Evolutionary conservation across 2,113 vertebrate genomes (phyloP).

Genomic region (Myotis davidii): DNA sequence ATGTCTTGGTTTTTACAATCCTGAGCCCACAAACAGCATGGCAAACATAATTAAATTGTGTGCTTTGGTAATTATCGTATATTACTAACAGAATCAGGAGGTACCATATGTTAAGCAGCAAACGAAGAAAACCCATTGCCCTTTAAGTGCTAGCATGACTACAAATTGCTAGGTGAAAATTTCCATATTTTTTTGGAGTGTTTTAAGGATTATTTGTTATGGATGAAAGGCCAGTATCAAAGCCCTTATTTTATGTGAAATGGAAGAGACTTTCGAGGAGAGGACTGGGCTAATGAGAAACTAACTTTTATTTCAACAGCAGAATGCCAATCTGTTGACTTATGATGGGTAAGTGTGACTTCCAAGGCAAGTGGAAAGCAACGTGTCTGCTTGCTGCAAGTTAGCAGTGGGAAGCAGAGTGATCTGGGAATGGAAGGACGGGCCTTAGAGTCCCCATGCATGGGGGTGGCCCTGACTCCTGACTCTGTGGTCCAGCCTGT

Average conservation of each 20-base stretch:
- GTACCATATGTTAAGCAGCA: neutral
- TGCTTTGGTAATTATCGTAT: constrained; percentile 54
- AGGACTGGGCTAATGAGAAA: constrained; percentile 51
- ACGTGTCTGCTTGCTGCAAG: neutral
- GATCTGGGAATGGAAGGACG: neutral
- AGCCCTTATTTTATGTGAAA: constrained; percentile 6
- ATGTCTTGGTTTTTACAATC: neutral
- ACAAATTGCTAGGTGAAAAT: constrained; percentile 37
- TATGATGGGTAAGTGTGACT: neutral
- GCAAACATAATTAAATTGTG: constrained; percentile 61
- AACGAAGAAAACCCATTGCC: constrained; percentile 42
- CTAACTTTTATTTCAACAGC: constrained; percentile 42
- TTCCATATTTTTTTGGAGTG: constrained; percentile 3
- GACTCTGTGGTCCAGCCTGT: neutral
- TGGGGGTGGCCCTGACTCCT: neutral
- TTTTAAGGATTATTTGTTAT: neutral
- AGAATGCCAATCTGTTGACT: constrained; percentile 43
- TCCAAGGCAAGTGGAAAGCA: neutral
- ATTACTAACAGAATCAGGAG: constrained; percentile 59
- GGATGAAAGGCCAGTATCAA: constrained; percentile 11
- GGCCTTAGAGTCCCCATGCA: rapidly evolving
- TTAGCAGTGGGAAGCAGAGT: neutral
- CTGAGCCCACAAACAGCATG: neutral
- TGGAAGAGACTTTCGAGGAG: neutral
- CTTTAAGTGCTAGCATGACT: constrained; percentile 53